These are phyloP conservation scores for Polydrusus cervinus DNA, from an alignment of 2,888 invertebrate genomes.

Conservation along the genomic window DNA sequence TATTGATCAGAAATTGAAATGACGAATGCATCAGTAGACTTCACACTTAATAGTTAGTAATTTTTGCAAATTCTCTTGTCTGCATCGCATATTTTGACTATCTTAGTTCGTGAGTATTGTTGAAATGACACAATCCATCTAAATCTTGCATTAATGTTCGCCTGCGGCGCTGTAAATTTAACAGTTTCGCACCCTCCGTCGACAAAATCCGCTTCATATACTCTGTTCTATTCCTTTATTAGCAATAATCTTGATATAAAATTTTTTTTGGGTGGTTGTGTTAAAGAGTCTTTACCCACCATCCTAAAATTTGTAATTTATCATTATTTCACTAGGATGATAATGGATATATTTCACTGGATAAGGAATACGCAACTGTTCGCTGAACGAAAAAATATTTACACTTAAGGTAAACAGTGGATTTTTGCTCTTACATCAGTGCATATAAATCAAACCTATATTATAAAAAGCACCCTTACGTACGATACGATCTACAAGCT, in stretches of 20 bases:
- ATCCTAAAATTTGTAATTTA: background rate
- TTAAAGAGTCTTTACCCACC: background rate
- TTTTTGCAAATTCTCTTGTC: no score
- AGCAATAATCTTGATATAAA: conserved; percentile 2
- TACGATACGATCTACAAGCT: conserved; percentile 48
- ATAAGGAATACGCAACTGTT: conserved; percentile 7
- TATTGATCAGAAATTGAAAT: no score
- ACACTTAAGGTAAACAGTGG: conserved; percentile 14
- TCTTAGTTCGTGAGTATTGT: no score
- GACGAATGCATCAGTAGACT: no score
- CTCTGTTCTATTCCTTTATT: conserved; percentile 30
- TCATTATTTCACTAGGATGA: background rate
- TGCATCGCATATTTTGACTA: no score
- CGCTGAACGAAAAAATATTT: conserved; percentile 6
- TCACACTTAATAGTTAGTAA: no score
- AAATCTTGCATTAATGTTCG: no score
- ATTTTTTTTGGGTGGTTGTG: background rate
- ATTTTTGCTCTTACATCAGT: conserved; percentile 19
- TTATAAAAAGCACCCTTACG: conserved; percentile 49
- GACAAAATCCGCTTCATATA: no score
- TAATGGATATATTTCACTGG: background rate
- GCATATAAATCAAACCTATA: conserved; percentile 37
- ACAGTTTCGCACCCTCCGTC: no score
- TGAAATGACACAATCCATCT: no score
- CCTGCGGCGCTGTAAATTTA: no score